A percentile compares a stretch with the other conserved stretches of the same genome.
Conservation (phyloP, 1,140 invertebrate genomes). For the Drosophila seguyi region DNA sequence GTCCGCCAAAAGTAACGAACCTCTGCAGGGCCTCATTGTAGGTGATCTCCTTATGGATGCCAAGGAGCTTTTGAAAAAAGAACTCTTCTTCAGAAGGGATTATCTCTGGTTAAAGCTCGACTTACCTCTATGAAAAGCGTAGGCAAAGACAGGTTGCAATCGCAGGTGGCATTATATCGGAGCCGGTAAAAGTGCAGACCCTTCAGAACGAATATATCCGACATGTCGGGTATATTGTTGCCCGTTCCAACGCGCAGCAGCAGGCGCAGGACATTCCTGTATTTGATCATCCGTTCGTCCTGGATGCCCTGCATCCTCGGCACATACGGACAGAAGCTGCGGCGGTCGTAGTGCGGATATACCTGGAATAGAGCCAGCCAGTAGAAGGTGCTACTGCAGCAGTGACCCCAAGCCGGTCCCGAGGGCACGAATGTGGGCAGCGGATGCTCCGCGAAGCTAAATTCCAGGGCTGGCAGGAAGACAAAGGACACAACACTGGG, state of each 20-base stretch:
- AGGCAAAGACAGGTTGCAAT: constrained; percentile 49
- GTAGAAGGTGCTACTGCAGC: constrained; percentile 50
- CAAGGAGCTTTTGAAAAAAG: constrained; percentile 30
- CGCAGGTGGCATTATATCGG: constrained; percentile 56
- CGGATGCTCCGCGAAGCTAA: constrained; percentile 47
- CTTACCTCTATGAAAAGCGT: constrained; percentile 62
- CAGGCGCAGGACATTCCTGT: constrained; percentile 54
- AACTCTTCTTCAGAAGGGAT: background rate
- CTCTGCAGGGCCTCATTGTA: constrained; percentile 56
- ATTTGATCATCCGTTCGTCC: constrained; percentile 57
- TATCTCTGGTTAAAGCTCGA: background rate
- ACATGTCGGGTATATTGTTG: constrained; percentile 58
- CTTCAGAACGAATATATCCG: constrained; percentile 58
- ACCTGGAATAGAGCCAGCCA: constrained; percentile 64
- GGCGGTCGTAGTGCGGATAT: constrained; percentile 52
- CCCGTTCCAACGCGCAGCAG: constrained; percentile 52
- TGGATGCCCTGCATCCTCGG: constrained; percentile 57
- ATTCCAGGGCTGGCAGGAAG: constrained; percentile 55
- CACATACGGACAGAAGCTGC: constrained; percentile 63
- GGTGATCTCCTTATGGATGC: constrained; percentile 49
- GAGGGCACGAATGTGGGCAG: constrained; percentile 49
- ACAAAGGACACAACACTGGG: constrained; percentile 63
- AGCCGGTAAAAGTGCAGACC: constrained; percentile 58
- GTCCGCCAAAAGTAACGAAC: constrained; percentile 39
- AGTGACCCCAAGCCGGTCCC: constrained; percentile 52